A percentile compares a stretch with the other conserved stretches of the same genome.
Conservation (phyloP, 2,888 invertebrate species). For the Patella pellucida region DNA sequence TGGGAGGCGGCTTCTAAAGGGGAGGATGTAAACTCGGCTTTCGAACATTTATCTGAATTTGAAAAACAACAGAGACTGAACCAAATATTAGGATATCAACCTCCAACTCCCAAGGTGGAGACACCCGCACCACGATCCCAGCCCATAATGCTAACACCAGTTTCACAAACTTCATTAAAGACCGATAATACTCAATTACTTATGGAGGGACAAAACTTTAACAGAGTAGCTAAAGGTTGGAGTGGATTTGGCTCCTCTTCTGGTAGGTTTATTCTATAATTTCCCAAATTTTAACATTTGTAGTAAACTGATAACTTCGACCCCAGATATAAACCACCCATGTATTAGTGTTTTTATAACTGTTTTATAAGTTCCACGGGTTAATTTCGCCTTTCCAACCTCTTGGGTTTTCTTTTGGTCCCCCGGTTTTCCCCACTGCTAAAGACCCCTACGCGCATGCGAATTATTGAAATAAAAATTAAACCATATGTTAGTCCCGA, state of each 20-base stretch:
- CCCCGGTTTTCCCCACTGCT: too few relatives aligned
- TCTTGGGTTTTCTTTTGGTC: too few relatives aligned
- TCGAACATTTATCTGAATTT: slow-evolving; percentile 71
- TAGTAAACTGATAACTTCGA: too few relatives aligned
- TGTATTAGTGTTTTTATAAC: too few relatives aligned
- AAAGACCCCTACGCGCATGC: too few relatives aligned
- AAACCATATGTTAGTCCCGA: too few relatives aligned
- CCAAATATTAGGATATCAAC: slow-evolving; percentile 29
- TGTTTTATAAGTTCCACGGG: too few relatives aligned
- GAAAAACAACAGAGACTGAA: slow-evolving; percentile 35
- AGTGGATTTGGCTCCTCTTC: slow-evolving; percentile 35
- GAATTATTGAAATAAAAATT: too few relatives aligned
- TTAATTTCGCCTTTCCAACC: too few relatives aligned
- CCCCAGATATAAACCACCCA: too few relatives aligned
- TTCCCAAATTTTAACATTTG: too few relatives aligned
- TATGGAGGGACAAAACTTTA: slow-evolving; percentile 55
- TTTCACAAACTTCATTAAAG: slow-evolving; percentile 21
- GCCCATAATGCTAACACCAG: slow-evolving; percentile 16
- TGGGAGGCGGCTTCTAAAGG: slow-evolving; percentile 81
- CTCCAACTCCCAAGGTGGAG: slow-evolving; percentile 25
- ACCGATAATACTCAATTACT: slow-evolving; percentile 29
- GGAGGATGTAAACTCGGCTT: slow-evolving; percentile 81
- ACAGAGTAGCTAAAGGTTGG: slow-evolving; percentile 60
- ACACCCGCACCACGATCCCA: slow-evolving; percentile 22
- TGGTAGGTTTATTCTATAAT: slow-evolving; percentile 23